Evolutionary conservation across 2,888 invertebrate species (phyloP), one percentile per base, ranked within the genome.

Genomic region (Tortrix viridana): DNA sequence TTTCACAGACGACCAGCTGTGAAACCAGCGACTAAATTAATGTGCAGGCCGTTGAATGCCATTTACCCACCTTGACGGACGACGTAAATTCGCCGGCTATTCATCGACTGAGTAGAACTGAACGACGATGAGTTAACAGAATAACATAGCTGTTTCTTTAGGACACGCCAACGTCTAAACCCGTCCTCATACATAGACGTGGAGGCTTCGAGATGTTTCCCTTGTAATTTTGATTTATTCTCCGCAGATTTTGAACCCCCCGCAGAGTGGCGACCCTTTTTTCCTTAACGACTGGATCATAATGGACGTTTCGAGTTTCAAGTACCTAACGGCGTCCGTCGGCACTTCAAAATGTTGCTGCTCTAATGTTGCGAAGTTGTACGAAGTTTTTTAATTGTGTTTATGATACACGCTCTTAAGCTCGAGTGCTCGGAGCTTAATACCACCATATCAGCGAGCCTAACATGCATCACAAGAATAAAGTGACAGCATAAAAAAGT

Each of bases 141-240:
- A n/a, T n/a, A n/a, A 5, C 6, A 6, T 5, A 26, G 26, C 32
- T 56, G 62, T 62, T 62, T 62, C 56, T 62, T 56, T 53, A 63
- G 47, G 57, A 1, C 50, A 46, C 52, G n/a, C 23, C 23, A 52
- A 43, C 55, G 44, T 63, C 52, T 58, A 20, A 43, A 7, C 41
- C 38, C 3, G 18, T 19, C 16, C 46, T 47, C 52, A 57, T 41
- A 50, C 50, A 43, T 23, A 41, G 37, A 41, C 50, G 43, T 58
- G 53, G 53, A 63, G 47, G 52, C 50, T 78, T 77, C 81, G 77
- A 85, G 80, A 80, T 82, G 82, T 81, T 85, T 84, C 80, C 80
- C 81, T 75, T 83, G 85, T 85, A 82, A 81, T 83, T 85, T 84
- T 84, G 85, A 85, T 88, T 85, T 86, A 86, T 85, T 81, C 77